phyloP scores from a whole-genome alignment of 2,888 invertebrate genomes.

The Keiferia lycopersicella region DNA sequence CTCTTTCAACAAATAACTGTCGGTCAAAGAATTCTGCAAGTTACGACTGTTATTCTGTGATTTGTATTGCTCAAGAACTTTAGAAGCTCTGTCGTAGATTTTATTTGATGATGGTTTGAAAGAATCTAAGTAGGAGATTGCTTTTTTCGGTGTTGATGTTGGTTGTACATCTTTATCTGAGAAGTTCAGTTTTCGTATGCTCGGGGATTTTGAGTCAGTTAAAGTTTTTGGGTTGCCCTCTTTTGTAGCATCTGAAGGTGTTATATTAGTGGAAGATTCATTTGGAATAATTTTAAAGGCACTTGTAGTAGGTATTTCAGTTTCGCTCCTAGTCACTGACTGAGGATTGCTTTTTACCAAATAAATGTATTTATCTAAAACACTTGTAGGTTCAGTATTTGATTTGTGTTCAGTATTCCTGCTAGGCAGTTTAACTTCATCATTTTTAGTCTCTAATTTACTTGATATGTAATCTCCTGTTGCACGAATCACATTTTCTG shows the following conservation, averaged over 20 bases:
- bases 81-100: conserved; percentile 69
- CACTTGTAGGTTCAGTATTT: conserved; percentile 55
- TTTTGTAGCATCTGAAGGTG: conserved; percentile 11
- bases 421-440: conserved; percentile 62
- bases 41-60: conserved; percentile 55
- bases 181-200: conserved; percentile 63
- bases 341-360: conserved; percentile 60
- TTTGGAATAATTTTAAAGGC: conserved; percentile 35
- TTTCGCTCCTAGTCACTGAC: conserved; percentile 44
- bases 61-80: conserved; percentile 71
- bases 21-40: conserved; percentile 48
- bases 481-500: conserved; percentile 70
- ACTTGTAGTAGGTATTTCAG: conserved; percentile 36
- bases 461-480: conserved; percentile 66
- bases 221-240: not conserved
- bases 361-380: conserved; percentile 74
- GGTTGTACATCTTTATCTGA: conserved; percentile 66
- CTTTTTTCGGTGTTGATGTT: conserved; percentile 69
- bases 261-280: conserved; percentile 35
- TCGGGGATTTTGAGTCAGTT: conserved; percentile 50
- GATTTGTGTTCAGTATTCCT: too few relatives aligned
- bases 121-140: conserved; percentile 46
- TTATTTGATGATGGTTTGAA: conserved; percentile 71
- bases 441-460: conserved; percentile 56
- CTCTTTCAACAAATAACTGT: conserved; percentile 54